Percentiles rank a stretch among this genome's conserved stretches.
Evolutionary conservation across 2,797 vertebrate genomes (phyloP).

Genomic region (Botia almorhae): DNA sequence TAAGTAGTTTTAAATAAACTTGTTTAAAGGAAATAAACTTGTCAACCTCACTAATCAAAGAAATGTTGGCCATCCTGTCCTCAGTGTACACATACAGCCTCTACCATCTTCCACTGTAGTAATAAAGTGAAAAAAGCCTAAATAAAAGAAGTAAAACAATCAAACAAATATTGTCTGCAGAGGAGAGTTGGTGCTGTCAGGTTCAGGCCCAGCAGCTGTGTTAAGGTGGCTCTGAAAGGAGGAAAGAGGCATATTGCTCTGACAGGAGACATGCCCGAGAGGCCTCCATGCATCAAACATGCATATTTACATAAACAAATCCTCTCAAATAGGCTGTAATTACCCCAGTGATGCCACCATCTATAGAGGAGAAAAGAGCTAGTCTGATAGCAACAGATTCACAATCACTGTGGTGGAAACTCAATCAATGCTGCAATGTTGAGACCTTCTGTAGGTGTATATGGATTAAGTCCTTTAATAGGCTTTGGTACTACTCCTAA

Average conservation of each 20-base stretch:
- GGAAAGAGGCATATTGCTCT: slow-evolving; percentile 54
- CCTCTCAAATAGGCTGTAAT: slow-evolving; percentile 69
- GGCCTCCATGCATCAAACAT: slow-evolving; percentile 66
- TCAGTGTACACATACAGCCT: not conserved
- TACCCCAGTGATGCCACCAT: slow-evolving; percentile 64
- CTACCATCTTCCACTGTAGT: too few relatives aligned
- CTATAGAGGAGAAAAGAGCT: slow-evolving; percentile 61
- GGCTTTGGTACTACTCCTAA: slow-evolving; percentile 33
- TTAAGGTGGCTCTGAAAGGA: slow-evolving; percentile 60
- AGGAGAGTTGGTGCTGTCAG: slow-evolving; percentile 55
- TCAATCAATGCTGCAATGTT: slow-evolving; percentile 59
- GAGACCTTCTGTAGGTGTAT: slow-evolving; percentile 45
- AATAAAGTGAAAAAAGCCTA: not conserved
- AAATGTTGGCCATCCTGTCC: too few relatives aligned
- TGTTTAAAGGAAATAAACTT: too few relatives aligned
- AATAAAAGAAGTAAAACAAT: slow-evolving; percentile 35
- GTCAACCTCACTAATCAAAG: too few relatives aligned
- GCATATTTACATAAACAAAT: slow-evolving; percentile 75
- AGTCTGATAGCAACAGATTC: slow-evolving; percentile 67
- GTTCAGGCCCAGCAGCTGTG: slow-evolving; percentile 61
- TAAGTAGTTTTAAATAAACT: too few relatives aligned
- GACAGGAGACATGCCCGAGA: slow-evolving; percentile 60
- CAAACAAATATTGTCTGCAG: slow-evolving; percentile 24
- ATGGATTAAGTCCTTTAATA: slow-evolving; percentile 48
- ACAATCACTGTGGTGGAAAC: slow-evolving; percentile 66